Conservation (phyloP, 2,797 vertebrate species). For the Buceros bicornis region DNA sequence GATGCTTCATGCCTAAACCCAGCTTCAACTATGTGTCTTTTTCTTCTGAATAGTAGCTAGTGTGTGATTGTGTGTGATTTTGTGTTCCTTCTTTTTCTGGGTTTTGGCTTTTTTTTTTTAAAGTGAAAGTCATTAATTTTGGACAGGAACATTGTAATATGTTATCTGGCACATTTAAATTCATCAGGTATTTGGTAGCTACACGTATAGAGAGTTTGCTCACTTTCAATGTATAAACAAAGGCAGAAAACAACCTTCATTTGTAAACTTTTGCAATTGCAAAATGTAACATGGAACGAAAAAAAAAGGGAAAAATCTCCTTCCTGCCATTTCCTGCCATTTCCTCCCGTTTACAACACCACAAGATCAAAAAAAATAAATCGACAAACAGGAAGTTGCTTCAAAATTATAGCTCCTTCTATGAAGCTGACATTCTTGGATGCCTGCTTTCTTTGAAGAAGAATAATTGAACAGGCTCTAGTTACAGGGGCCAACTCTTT, state of each 20-base stretch:
- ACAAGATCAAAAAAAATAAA: slow-evolving; percentile 29
- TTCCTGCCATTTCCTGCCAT: not conserved
- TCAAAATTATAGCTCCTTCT: slow-evolving; percentile 78
- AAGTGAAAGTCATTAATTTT: not conserved
- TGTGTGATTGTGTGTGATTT: not conserved
- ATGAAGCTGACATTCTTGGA: slow-evolving; percentile 91
- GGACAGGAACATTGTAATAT: not conserved
- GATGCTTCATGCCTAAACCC: slow-evolving; percentile 2
- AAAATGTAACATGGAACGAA: not conserved
- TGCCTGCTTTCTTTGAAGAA: slow-evolving; percentile 87
- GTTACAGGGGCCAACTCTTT: slow-evolving; percentile 86
- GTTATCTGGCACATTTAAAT: not conserved
- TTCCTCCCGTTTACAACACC: slow-evolving; percentile 16
- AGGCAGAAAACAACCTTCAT: not conserved
- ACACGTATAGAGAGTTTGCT: not conserved
- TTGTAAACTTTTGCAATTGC: slow-evolving; percentile 33
- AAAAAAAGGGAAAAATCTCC: not conserved
- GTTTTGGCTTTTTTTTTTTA: not conserved
- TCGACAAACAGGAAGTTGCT: slow-evolving; percentile 68
- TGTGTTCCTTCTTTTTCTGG: not conserved
- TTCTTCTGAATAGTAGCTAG: not conserved
- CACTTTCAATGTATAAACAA: not conserved
- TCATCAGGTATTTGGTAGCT: not conserved
- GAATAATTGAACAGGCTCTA: slow-evolving; percentile 85
- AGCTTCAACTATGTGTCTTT: not conserved